phyloP scores from a whole-genome alignment of 2,888 invertebrate species.

The Lasioglossum leucozonium region DNA sequence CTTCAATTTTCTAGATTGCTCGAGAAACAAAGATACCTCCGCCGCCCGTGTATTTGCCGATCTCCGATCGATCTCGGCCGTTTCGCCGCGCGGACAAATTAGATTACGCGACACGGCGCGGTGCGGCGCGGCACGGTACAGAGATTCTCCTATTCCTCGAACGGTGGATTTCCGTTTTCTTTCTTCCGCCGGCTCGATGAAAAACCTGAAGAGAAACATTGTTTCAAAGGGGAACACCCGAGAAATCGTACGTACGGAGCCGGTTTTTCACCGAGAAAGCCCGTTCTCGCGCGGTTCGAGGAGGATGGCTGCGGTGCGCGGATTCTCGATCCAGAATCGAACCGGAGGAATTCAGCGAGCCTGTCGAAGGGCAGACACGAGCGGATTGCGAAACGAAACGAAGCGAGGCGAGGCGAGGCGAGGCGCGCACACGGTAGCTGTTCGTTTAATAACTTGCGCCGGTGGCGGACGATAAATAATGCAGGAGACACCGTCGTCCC shows the following conservation, averaged over 20 bases:
- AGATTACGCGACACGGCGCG: background rate
- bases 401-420: constrained; percentile 16
- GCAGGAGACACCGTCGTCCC: constrained; percentile 74
- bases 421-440: constrained; percentile 55
- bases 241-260: background rate
- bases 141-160: background rate
- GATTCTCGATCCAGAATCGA: background rate
- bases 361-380: constrained; percentile 21
- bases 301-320: background rate
- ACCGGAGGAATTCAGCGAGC: background rate
- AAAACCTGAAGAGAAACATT: background rate
- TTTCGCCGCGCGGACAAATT: background rate
- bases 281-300: background rate
- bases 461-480: constrained; percentile 73
- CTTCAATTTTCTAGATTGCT: constrained; percentile 64
- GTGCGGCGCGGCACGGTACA: background rate
- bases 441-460: constrained; percentile 73
- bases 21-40: constrained; percentile 40
- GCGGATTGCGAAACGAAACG: constrained; percentile 52
- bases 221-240: background rate
- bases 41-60: constrained; percentile 10
- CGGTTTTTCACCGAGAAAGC: background rate
- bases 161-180: constrained; percentile 1
- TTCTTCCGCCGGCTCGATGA: background rate
- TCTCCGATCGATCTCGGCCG: constrained; percentile 7